Conservation (phyloP, 2,113 vertebrate genomes). For the Podilymbus podiceps region DNA sequence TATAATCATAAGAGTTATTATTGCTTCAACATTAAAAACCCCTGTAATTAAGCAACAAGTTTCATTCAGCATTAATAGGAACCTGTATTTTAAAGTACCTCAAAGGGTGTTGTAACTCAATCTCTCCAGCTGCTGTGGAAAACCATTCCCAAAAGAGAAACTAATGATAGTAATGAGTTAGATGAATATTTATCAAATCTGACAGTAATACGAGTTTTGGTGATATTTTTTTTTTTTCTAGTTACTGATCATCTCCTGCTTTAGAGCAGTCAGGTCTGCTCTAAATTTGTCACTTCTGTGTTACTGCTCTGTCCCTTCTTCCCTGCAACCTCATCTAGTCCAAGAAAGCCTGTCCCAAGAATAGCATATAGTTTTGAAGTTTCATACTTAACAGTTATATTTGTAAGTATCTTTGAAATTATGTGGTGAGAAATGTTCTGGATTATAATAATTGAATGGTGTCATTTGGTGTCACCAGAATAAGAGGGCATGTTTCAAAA, state of each 20-base stretch:
- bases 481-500: neutral
- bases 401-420: neutral
- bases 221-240: neutral
- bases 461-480: neutral
- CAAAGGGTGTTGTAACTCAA: neutral
- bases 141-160: neutral
- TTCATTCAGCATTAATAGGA: constrained; percentile 58
- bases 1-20: constrained; percentile 28
- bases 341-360: neutral
- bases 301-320: neutral
- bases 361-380: neutral
- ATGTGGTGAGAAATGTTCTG: neutral
- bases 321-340: neutral
- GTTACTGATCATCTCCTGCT: neutral
- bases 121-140: neutral
- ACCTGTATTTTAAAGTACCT: constrained; percentile 44
- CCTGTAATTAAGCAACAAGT: constrained; percentile 56
- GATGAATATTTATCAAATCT: neutral
- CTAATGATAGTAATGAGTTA: neutral
- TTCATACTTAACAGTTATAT: neutral
- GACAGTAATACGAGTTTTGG: neutral
- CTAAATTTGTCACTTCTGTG: neutral
- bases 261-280: neutral
- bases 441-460: neutral
- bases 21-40: constrained; percentile 18